Base-by-base conservation (phyloP, 1,140 invertebrate species). In the Drosophila aff. region DNA sequence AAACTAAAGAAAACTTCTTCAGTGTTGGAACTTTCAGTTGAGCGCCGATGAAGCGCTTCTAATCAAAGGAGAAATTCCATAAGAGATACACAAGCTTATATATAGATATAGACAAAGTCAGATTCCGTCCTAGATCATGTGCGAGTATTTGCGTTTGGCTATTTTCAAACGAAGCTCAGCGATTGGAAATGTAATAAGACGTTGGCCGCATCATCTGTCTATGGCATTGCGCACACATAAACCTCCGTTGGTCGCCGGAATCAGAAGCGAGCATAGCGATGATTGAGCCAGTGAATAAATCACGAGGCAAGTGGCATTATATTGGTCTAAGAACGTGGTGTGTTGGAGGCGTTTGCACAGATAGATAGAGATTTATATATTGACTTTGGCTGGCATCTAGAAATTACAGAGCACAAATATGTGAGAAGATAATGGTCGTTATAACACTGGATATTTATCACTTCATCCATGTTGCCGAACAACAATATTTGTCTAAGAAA, bases 61-160 rank as follows among this genome's bases (percentile, higher is more conserved):
- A 89, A 89, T 89, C 85, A 89, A 82, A 82, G 73, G 60, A 72
- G 67, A 77, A 79, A 76, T 84, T 76, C 63, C 57, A 49, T 62
- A 64, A 75, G 69, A 60, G 60, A 75, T 65, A 66, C 26, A 66
- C 49, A 76, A 38, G 57, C 47, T 46, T 28, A 50, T 28, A n/a
- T 55, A 52, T 28, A 31, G 47, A 43, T 38, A 49, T 18, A 15
- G 41, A 41, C 21, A n/a, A 55, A 76, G 63, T 40, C 52, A n/a
- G 26, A 67, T 76, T 76, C 21, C 47, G 61, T 53, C 61, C 23
- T 46, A 44, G 47, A 60, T 76, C 66, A 71, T 71, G 66, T 73
- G 36, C 36, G 21, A 41, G 41, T 71, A 72, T 69, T 71, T 71
- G 67, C 69, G 44, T 43, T 73, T 60, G 52, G 26, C 43, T 49